Evolutionary conservation across 1,140 invertebrate genomes (phyloP), one percentile per base, ranked within the genome.

Genomic region (Diprion similis): DNA sequence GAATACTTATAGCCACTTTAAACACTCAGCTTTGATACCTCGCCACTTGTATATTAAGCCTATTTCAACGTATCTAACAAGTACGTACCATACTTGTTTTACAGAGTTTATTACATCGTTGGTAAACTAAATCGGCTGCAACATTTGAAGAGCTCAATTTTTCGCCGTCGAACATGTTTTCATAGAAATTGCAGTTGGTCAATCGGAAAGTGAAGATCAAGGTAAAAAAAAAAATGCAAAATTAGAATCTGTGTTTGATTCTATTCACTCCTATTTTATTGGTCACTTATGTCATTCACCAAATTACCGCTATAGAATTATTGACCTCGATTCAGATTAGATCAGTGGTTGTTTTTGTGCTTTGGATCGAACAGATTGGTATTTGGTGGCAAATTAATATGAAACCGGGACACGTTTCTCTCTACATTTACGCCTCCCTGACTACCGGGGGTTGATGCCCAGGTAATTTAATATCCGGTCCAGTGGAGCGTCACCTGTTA

Each of bases 381-480:
- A 59, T 17, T 59, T 17, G 51, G 51, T 59, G n/a, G n/a, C 51
- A 17, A 59, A 59, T 59, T 59, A 17, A 59, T 59, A 59, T 17
- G 51, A 59, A 59, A 59, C 11, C 51, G 11, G 51, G 11, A 59
- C 51, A 59, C 51, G 51, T 13, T 13, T 9, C 51, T 37, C 24
- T 4, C 24, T 37, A 37, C 24, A 37, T 17, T 59, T 59, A 13
- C 51, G 51, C 51, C 51, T 15, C 51, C 51, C 51, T 37, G 24
- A 37, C 24, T 13, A 59, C 11, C 11, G 51, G 51, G 11, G 11
- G 51, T 17, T 59, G n/a, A 59, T 59, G 51, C 51, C n/a, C 51
- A 17, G 51, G 51, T 59, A 59, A 59, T 59, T 59, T 59, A 59
- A 59, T 59, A 59, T 59, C n/a, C 51, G 51, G 51, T 59, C 51